Conservation (phyloP, 1,140 invertebrate species). For the Lepidotrigona ventralis region DNA sequence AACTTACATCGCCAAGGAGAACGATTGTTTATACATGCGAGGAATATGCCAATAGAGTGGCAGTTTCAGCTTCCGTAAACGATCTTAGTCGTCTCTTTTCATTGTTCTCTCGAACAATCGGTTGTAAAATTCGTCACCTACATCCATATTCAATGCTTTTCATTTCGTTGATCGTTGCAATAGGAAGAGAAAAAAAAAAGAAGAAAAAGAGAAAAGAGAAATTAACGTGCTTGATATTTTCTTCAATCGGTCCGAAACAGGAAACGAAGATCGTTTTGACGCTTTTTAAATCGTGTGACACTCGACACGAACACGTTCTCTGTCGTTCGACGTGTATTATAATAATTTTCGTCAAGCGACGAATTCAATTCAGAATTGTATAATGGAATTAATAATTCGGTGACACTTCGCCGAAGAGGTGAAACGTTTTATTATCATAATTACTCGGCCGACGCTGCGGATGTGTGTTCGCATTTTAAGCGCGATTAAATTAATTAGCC, state of each 20-base stretch:
- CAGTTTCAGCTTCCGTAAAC: background rate
- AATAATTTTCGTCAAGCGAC: background rate
- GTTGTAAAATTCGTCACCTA: background rate
- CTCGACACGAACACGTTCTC: too few species aligned
- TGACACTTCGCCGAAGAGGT: slow-evolving; percentile 21
- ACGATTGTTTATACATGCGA: background rate
- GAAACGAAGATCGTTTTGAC: too few species aligned
- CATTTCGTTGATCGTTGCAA: background rate
- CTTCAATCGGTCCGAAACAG: too few species aligned
- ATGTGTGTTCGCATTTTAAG: slow-evolving; percentile 9
- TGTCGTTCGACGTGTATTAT: too few species aligned
- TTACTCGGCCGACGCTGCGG: background rate
- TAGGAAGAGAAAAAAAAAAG: too few species aligned
- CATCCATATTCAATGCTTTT: background rate
- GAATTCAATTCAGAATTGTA: background rate
- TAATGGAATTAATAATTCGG: slow-evolving; percentile 31
- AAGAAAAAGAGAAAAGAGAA: too few species aligned
- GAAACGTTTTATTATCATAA: slow-evolving; percentile 41
- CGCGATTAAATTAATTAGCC: slow-evolving; percentile 41
- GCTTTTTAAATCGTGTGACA: too few species aligned
- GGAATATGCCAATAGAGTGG: background rate
- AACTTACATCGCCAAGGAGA: background rate
- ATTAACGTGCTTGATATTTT: too few species aligned
- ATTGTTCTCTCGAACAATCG: background rate
- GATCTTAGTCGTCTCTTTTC: too few species aligned